Evolutionary conservation across 2,888 invertebrate genomes (phyloP).

Genomic region (Caenorhabditis drosophilae): DNA sequence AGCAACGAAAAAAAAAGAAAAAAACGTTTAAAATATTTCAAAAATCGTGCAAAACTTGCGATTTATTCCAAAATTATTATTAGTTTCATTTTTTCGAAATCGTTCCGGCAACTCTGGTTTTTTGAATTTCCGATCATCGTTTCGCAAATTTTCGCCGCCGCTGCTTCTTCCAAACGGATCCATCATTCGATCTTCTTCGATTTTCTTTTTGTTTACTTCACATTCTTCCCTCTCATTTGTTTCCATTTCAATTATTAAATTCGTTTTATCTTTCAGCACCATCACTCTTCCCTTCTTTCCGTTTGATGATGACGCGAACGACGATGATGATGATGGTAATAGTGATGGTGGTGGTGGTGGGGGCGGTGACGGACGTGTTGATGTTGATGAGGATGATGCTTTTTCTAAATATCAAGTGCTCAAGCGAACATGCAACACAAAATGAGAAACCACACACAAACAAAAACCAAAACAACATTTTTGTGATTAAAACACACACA

Average conservation of each 20-base stretch:
- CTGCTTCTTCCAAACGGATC: slow-evolving; percentile 1
- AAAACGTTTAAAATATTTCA: not conserved
- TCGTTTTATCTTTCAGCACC: not conserved
- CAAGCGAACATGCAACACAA: not conserved
- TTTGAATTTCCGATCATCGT: slow-evolving; percentile 1
- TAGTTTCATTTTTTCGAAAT: not conserved
- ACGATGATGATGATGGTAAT: not conserved
- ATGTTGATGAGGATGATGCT: not conserved
- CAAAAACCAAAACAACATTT: not conserved
- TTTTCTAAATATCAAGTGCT: not conserved
- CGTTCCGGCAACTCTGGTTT: not conserved
- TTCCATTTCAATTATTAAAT: not conserved
- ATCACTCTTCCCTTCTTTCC: not conserved
- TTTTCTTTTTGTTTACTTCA: not conserved
- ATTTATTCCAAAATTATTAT: not conserved
- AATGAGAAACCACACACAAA: too few relatives aligned
- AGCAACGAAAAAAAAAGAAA: not conserved
- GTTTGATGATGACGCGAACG: not conserved
- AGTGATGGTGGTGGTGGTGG: slow-evolving; percentile 1
- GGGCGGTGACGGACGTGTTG: not conserved
- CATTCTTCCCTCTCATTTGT: too few relatives aligned
- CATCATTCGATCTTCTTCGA: not conserved
- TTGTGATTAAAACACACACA: not conserved
- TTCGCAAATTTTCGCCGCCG: not conserved
- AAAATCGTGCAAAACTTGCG: not conserved